These are phyloP conservation scores for Pardalotus punctatus DNA, from an alignment of 2,113 vertebrate species.

Conservation along the genomic window DNA sequence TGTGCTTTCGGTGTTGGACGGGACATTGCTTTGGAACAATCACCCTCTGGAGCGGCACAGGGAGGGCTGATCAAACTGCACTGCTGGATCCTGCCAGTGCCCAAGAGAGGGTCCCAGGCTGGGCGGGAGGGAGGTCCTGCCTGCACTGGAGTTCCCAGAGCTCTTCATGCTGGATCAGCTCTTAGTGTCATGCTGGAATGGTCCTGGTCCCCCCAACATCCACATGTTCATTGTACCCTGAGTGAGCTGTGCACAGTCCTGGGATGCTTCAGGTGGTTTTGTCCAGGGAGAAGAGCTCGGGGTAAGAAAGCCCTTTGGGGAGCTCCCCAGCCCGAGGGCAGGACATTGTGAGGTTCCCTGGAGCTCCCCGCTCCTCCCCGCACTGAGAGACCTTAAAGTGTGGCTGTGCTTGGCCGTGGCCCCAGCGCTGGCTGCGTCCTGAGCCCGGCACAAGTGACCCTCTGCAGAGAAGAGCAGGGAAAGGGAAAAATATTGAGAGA, in stretches of 20 bases:
- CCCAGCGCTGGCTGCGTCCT: not conserved
- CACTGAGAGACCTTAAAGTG: not conserved
- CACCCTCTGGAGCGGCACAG: fast-evolving
- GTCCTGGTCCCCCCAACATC: not conserved
- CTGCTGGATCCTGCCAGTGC: not conserved
- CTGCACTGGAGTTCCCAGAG: fast-evolving
- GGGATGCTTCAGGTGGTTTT: not conserved
- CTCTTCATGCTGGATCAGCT: not conserved
- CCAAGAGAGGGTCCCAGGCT: fast-evolving
- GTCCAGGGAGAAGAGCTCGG: not conserved
- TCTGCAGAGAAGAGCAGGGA: not conserved
- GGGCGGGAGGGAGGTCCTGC: not conserved
- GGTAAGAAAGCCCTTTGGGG: not conserved
- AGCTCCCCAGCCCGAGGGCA: not conserved
- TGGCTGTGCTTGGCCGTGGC: not conserved
- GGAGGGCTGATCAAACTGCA: not conserved
- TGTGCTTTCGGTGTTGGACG: not conserved
- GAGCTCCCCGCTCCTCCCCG: not conserved
- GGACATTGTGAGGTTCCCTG: not conserved
- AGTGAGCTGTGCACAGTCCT: fast-evolving
- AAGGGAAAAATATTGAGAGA: conserved; percentile 34
- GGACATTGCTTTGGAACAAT: not conserved
- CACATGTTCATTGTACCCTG: fast-evolving
- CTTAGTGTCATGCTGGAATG: too few species aligned
- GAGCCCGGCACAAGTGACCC: not conserved